These are phyloP conservation scores for Axinella damicornis DNA, from an alignment of 37 sponge, comb jelly and placozoan genomes.

Conservation along the genomic window DNA sequence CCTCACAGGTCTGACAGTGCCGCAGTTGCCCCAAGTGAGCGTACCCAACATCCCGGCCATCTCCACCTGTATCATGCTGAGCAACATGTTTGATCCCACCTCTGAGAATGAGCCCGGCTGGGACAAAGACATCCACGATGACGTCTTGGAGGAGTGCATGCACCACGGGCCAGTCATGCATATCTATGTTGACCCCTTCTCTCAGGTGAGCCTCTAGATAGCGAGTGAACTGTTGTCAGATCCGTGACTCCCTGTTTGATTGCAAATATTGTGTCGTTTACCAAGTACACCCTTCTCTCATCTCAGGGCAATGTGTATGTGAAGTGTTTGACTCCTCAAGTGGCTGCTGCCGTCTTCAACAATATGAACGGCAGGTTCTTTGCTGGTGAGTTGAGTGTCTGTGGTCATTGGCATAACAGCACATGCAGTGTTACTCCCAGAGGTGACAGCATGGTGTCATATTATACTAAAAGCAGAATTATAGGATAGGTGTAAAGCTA, in stretches of 20 bases:
- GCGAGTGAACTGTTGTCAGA: not conserved
- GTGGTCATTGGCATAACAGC: too few species aligned
- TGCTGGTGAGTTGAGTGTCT: conserved; percentile 67
- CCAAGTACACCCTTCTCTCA: not conserved
- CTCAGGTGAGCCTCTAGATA: conserved; percentile 25
- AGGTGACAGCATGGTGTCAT: too few species aligned
- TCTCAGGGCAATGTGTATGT: conserved; percentile 92
- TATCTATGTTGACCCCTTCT: conserved; percentile 88
- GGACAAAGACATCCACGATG: conserved; percentile 92
- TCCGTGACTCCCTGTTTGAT: not conserved
- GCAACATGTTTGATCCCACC: conserved; percentile 95
- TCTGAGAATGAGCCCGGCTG: conserved; percentile 85
- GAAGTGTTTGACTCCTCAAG: conserved; percentile 87
- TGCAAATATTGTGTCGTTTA: not conserved
- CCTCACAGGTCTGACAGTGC: conserved; percentile 34
- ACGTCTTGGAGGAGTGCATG: conserved; percentile 89
- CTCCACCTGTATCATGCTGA: conserved; percentile 87
- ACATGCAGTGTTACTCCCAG: too few species aligned
- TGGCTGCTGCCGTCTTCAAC: conserved; percentile 80
- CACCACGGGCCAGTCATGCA: conserved; percentile 91
- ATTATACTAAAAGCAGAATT: too few species aligned
- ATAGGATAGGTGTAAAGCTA: too few species aligned
- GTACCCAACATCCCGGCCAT: too few species aligned
- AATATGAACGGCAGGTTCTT: conserved; percentile 92
- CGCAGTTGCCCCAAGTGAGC: conserved; percentile 29